phyloP scores from a whole-genome alignment of 2,888 invertebrate genomes.

The Oxystoma pomonae region DNA sequence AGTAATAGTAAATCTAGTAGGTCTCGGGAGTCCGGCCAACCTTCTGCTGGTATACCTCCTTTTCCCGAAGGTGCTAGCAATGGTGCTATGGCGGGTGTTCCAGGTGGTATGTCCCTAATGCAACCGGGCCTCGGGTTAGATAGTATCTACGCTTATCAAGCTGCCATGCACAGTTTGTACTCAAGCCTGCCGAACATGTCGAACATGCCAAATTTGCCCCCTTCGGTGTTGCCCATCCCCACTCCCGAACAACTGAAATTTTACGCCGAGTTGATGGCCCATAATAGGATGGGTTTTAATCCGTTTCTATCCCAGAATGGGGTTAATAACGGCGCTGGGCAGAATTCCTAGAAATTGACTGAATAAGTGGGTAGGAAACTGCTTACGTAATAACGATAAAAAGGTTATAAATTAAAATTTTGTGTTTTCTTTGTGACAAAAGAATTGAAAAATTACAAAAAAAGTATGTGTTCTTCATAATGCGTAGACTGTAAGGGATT shows the following conservation, averaged over 20 bases:
- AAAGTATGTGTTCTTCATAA: no score
- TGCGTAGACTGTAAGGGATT: no score
- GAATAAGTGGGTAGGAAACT: no score
- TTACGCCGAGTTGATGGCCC: constrained; percentile 52
- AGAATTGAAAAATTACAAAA: no score
- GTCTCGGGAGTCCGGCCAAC: neutral
- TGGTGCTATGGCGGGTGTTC: neutral
- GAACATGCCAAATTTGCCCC: constrained; percentile 32
- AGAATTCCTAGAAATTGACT: neutral
- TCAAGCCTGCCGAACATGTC: constrained; percentile 34
- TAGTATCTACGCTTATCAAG: constrained; percentile 41
- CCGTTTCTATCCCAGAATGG: constrained; percentile 28
- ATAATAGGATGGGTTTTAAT: constrained; percentile 35
- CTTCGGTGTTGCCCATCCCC: constrained; percentile 47
- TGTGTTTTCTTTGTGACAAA: neutral
- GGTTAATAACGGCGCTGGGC: neutral
- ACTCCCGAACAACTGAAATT: constrained; percentile 52
- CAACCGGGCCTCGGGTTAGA: neutral
- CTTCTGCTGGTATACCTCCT: neutral
- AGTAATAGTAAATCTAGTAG: neutral
- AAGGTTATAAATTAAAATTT: neutral
- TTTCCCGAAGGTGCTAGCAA: neutral
- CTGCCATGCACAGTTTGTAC: constrained; percentile 49
- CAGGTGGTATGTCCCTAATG: neutral
- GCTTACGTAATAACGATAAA: neutral